A percentile compares a stretch with the other conserved stretches of the same genome.
phyloP scores from a whole-genome alignment of 2,797 vertebrate species.

The Tangara arthus region DNA sequence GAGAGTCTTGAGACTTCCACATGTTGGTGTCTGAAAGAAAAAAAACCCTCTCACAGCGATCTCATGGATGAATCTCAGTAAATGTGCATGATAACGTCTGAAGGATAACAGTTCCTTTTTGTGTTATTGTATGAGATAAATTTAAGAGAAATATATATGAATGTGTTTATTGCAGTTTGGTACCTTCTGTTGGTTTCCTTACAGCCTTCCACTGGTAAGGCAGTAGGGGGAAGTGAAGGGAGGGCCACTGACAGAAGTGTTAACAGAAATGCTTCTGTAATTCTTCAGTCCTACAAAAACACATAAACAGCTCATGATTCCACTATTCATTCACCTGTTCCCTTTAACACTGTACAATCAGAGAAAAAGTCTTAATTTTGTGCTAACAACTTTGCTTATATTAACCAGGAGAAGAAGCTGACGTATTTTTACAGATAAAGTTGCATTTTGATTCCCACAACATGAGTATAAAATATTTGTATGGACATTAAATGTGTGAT shows the following conservation, averaged over 20 bases:
- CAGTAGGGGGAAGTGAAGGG: background rate
- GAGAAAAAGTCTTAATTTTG: background rate
- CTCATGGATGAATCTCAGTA: background rate
- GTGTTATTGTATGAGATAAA: background rate
- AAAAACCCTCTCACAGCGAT: background rate
- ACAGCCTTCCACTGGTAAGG: background rate
- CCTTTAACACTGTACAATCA: background rate
- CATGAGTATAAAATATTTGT: background rate
- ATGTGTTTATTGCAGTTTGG: background rate
- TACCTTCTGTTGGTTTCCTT: background rate
- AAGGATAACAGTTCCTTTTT: background rate
- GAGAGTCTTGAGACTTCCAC: background rate
- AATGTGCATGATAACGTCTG: background rate
- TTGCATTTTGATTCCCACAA: background rate
- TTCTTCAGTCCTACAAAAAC: background rate
- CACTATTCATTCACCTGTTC: background rate
- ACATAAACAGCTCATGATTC: background rate
- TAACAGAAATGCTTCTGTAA: background rate
- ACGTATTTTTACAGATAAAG: background rate
- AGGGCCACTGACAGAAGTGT: background rate
- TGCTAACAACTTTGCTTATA: background rate
- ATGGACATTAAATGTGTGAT: background rate
- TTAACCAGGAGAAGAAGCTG: background rate
- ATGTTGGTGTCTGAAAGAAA: accelerated
- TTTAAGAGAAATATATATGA: background rate